A percentile compares a stretch with the other conserved stretches of the same genome.
These are phyloP conservation scores for Musca vetustissima DNA, from an alignment of 1,140 invertebrate genomes.

Conservation along the genomic window DNA sequence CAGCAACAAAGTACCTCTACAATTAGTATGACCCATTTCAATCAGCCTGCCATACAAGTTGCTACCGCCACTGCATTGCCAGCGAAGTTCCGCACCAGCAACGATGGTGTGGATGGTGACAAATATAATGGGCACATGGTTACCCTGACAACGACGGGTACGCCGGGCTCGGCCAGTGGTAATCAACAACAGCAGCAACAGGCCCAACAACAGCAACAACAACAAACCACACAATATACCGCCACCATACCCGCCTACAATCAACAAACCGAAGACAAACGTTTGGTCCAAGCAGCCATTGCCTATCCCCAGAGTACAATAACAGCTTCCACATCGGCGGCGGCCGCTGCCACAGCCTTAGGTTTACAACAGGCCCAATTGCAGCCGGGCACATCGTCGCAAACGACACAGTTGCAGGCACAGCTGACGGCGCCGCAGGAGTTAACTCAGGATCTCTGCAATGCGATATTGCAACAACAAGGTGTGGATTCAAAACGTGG, in stretches of 20 bases:
- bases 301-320: conserved; percentile 34
- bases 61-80: conserved; percentile 29
- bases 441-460: conserved; percentile 53
- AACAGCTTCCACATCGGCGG: conserved; percentile 32
- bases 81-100: conserved; percentile 33
- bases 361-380: conserved; percentile 35
- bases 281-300: conserved; percentile 32
- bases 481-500: conserved; percentile 37
- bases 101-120: conserved; percentile 32
- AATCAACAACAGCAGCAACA: conserved; percentile 31
- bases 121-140: conserved; percentile 54
- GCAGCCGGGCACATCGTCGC: conserved; percentile 33
- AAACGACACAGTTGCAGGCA: conserved; percentile 35
- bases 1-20: conserved; percentile 26
- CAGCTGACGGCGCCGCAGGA: conserved; percentile 47
- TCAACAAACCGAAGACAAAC: conserved; percentile 32
- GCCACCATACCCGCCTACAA: conserved; percentile 38
- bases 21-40: conserved; percentile 47
- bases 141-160: conserved; percentile 26
- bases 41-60: conserved; percentile 35
- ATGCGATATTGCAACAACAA: conserved; percentile 54
- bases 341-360: conserved; percentile 32
- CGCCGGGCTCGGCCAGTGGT: background rate
- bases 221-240: conserved; percentile 36
- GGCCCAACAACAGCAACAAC: conserved; percentile 40